Evolutionary conservation across 2,797 vertebrate genomes (phyloP).

Genomic region (Odontamblyopus rebecca): DNA sequence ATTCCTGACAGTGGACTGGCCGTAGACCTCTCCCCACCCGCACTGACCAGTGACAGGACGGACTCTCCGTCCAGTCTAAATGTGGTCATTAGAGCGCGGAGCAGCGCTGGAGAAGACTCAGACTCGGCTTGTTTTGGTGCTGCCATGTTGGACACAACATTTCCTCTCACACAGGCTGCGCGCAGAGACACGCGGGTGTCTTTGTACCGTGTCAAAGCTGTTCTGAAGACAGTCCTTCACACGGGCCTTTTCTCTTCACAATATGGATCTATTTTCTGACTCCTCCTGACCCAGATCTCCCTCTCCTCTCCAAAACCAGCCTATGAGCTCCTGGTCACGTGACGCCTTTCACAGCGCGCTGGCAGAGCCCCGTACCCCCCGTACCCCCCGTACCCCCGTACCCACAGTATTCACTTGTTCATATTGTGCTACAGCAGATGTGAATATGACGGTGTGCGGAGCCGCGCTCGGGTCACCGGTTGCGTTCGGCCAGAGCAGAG

Average conservation of each 20-base stretch:
- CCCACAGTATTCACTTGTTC: background rate
- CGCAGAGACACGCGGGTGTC: no score
- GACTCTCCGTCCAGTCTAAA: no score
- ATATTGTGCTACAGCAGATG: background rate
- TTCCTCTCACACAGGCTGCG: no score
- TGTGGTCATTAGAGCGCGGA: no score
- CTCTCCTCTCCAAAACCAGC: background rate
- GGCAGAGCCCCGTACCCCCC: background rate
- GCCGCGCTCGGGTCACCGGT: background rate
- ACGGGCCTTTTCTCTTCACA: background rate
- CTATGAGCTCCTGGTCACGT: background rate
- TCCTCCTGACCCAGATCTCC: background rate
- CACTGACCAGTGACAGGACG: no score
- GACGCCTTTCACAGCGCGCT: background rate
- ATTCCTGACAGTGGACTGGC: no score
- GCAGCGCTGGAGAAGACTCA: no score
- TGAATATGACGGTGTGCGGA: background rate
- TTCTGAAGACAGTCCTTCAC: no score
- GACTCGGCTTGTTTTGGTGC: no score
- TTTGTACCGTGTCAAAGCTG: no score
- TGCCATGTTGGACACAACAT: no score
- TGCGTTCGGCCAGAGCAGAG: slow-evolving; percentile 33
- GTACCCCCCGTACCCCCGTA: background rate
- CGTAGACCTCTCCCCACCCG: no score
- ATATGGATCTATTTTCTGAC: background rate